Evolutionary conservation across 2,888 invertebrate genomes (phyloP), one percentile per base, ranked within the genome.

Genomic region (Drosophila monieri): DNA sequence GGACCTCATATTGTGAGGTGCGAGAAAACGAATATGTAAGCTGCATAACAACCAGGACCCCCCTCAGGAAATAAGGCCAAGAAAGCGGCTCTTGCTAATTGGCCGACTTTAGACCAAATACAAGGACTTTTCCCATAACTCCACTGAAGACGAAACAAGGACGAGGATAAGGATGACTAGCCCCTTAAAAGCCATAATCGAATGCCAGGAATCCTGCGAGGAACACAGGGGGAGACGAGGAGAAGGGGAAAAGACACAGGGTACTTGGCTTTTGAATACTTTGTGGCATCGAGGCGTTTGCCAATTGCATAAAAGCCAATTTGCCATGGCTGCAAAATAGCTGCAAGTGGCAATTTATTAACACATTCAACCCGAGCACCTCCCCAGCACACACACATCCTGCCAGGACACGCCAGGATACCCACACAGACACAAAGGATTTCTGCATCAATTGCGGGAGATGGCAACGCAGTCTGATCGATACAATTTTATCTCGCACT

Each of bases 301-400:
- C 64, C 85, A 69, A 76, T 67, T 84, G 78, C 76, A 80, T 85
- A 76, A 78, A 75, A 78, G 78, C 69, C 80, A 80, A 80, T 84
- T 83, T 84, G 71, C 66, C 78, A 69, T 76, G 69, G 65, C 75
- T 75, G 79, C 79, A 65, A 69, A 85, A 78, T 83, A 76, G 72
- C 75, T 80, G 74, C 75, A 74, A 80, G 78, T 77, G 78, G 80
- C 77, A 84, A 84, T 78, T 86, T 86, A 86, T 80, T 84, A 84
- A 78, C 80, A 73, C 60, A 55, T 69, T 69, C 68, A 43, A 39
- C 61, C 60, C 62, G 35, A 51, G 51, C 27, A 52, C 48, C 30
- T 23, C 12, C n/a, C 25, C 58, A 44, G 51, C 59, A 44, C 59
- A 58, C 56, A 61, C 47, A 37, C 47, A 41, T 41, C 35, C 35